Percentiles rank a stretch among this genome's conserved stretches.
These are phyloP conservation scores for Myotis planiceps DNA, from an alignment of 2,797 vertebrate species.

Conservation along the genomic window DNA sequence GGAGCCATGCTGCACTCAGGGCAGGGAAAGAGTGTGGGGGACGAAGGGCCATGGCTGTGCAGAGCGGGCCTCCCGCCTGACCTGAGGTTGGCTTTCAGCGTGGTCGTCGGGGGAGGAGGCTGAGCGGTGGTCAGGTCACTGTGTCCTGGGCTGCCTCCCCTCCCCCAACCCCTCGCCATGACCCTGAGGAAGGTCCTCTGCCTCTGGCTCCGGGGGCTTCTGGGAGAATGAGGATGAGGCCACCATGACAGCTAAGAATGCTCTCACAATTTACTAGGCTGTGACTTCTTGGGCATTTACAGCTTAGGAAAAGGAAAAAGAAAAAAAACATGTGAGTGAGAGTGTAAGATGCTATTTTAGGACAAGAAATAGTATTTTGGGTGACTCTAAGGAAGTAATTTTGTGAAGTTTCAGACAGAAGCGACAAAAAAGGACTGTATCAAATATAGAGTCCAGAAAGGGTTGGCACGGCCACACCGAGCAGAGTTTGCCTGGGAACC, in stretches of 20 bases:
- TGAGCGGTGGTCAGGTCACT: neutral
- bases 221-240: neutral
- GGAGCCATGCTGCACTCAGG: neutral
- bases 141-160: no score
- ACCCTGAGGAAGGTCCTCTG: neutral
- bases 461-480: neutral
- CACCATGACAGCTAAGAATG: neutral
- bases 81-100: neutral
- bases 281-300: neutral
- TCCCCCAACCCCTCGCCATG: no score
- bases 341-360: conserved; percentile 51
- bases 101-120: fast-evolving
- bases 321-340: neutral
- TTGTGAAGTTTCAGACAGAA: conserved; percentile 50
- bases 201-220: neutral
- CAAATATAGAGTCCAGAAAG: neutral
- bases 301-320: neutral
- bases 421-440: neutral
- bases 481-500: neutral
- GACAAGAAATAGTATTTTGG: conserved; percentile 46
- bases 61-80: neutral
- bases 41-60: neutral
- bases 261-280: neutral
- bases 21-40: no score
- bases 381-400: conserved; percentile 32